Evolutionary conservation across 2,113 vertebrate species (phyloP).

Genomic region (Meleagris gallopavo): DNA sequence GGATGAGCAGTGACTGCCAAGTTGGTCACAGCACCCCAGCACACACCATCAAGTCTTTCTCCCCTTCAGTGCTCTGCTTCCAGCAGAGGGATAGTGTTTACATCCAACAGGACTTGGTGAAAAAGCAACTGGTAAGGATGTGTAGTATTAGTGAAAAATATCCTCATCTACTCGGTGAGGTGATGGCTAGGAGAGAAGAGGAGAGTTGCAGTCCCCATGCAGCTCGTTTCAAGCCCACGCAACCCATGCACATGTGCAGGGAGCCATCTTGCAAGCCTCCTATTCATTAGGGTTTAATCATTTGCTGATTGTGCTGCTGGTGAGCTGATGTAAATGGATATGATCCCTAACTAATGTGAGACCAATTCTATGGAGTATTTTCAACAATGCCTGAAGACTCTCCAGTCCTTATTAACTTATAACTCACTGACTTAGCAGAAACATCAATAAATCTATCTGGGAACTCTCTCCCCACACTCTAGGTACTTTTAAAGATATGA

Average conservation of each 20-base stretch:
- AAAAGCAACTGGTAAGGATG: slow-evolving; percentile 27
- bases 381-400: not conserved
- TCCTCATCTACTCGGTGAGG: not conserved
- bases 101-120: slow-evolving; percentile 31
- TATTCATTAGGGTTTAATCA: slow-evolving; percentile 40
- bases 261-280: not conserved
- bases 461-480: not conserved
- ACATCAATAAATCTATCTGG: not conserved
- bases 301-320: slow-evolving; percentile 3
- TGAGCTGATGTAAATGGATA: not conserved
- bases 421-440: not conserved
- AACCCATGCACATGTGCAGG: not conserved
- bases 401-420: not conserved
- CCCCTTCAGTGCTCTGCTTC: not conserved
- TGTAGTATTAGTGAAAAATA: not conserved
- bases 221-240: not conserved
- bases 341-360: slow-evolving; percentile 32
- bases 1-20: slow-evolving; percentile 8
- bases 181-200: not conserved
- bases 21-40: not conserved
- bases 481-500: not conserved
- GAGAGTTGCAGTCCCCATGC: not conserved
- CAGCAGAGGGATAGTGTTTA: not conserved
- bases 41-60: slow-evolving; percentile 1
- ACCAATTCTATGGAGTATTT: slow-evolving; percentile 32